Conservation (phyloP, 2,797 vertebrate species). For the Amblyraja radiata region DNA sequence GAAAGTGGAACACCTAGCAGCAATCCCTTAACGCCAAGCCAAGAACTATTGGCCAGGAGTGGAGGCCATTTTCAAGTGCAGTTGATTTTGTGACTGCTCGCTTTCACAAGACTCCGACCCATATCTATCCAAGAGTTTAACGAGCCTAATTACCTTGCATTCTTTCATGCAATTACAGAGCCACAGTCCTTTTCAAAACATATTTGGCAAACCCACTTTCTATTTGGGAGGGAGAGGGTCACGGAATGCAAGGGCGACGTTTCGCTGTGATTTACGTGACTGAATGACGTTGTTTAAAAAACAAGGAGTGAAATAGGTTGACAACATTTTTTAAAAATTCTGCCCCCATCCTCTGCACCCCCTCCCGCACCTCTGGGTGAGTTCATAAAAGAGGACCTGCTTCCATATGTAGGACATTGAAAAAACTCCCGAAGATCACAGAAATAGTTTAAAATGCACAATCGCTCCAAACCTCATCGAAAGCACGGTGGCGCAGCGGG, state of each 20-base stretch:
- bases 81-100: not conserved
- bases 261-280: not conserved
- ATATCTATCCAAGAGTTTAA: not conserved
- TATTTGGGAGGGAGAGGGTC: not conserved
- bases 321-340: not conserved
- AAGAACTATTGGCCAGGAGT: not conserved
- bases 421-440: not conserved
- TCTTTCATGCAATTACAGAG: constrained; percentile 24
- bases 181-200: not conserved
- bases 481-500: not conserved
- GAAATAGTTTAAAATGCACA: not conserved
- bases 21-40: too few species aligned
- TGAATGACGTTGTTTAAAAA: too few species aligned
- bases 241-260: not conserved
- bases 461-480: not conserved
- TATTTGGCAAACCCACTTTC: not conserved
- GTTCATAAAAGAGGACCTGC: not conserved
- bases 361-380: not conserved
- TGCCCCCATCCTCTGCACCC: not conserved
- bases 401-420: not conserved
- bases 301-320: not conserved
- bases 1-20: not conserved
- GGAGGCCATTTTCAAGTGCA: not conserved
- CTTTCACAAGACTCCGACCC: not conserved
- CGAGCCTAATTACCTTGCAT: not conserved